Base-by-base conservation (phyloP, 2,888 invertebrate genomes). In the Pristionchus maxplancki region DNA sequence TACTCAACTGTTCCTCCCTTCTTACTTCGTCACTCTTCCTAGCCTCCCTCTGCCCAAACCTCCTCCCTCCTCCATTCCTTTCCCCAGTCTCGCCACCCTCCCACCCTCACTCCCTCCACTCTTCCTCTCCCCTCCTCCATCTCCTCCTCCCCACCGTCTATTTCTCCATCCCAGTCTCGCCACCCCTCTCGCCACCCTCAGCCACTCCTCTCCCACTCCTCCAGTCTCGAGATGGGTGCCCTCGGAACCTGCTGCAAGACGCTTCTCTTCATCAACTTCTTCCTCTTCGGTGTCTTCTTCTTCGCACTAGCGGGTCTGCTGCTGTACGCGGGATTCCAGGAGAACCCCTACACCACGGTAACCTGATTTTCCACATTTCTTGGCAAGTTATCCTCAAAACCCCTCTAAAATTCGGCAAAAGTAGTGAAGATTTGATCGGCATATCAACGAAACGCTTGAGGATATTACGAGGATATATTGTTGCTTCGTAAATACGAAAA, bases 271-370 rank as follows among this genome's bases (percentile, higher is more conserved):
- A 13, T 58, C 31, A 28, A 34, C 11, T 24, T 53, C 82, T 9
- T 28, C 37, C 15, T 83, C 31, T 31, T 58, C 28, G 28, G 24
- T 9, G 24, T 83, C 28, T 34, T 24, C 50, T 28, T 83, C 6
- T 20, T 53, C 24, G 6, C 37, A 24, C 20, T 83, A 8, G 4
- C 53, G 4, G 82, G 53, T 2, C 82, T 83, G 4, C 50, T 83
- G 34, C 9, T 58, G 1, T 50, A 53, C 20, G 53, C 53, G 31
- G 20, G n/a, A 8, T 8, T 31, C 50, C 82, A 83, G 28, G 82
- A 83, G 24, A 83, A 83, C 24, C 82, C 82, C 15, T 83, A 53
- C 34, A 83, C 82, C 0, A 83, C 82, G 53, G 82, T 53, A 15
- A 31, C 31, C 31, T 71, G 6, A 9, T 74, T 74, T 2, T 11